phyloP scores from a whole-genome alignment of 2,113 vertebrate genomes.

The Regulus satrapa region DNA sequence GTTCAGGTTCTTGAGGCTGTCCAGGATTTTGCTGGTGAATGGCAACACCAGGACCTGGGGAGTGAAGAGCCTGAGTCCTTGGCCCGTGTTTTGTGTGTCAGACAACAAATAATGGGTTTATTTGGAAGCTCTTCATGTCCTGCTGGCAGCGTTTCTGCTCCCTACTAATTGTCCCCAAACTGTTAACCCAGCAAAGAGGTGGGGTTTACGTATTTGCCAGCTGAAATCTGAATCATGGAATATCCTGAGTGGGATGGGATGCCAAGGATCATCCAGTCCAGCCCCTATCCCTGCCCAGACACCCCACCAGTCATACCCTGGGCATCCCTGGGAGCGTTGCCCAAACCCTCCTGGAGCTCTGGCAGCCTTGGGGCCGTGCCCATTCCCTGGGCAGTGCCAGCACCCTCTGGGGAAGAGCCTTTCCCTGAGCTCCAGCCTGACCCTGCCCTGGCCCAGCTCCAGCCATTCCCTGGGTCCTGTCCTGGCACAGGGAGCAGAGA shows the following conservation, averaged over 20 bases:
- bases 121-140: accelerated
- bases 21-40: not conserved
- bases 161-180: not conserved
- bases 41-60: not conserved
- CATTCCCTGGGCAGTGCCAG: not conserved
- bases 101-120: not conserved
- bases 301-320: not conserved
- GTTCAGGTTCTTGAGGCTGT: not conserved
- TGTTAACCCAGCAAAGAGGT: not conserved
- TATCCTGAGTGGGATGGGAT: not conserved
- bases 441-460: accelerated
- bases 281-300: accelerated
- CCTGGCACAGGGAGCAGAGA: accelerated
- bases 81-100: not conserved
- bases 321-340: accelerated
- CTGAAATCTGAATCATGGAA: not conserved
- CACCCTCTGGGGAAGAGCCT: not conserved
- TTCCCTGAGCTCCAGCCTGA: accelerated
- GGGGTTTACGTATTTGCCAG: not conserved
- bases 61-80: not conserved
- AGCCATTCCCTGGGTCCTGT: accelerated
- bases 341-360: not conserved
- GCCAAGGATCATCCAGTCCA: accelerated
- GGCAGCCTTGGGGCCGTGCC: not conserved
- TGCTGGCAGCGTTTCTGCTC: not conserved